These are phyloP conservation scores for Aphelinus certus DNA, from an alignment of 1,140 invertebrate genomes.

Conservation along the genomic window DNA sequence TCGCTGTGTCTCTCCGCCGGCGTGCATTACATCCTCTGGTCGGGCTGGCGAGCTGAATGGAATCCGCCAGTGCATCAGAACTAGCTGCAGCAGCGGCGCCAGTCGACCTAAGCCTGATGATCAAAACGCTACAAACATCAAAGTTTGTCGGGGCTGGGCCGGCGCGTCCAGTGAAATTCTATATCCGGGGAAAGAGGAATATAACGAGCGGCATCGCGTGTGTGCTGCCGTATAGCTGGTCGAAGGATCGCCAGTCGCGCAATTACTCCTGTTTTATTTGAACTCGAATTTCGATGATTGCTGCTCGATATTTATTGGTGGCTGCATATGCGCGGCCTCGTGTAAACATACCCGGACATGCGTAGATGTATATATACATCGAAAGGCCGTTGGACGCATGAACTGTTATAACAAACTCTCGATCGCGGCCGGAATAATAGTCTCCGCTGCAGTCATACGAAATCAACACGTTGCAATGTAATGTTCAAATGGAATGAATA, in stretches of 20 bases:
- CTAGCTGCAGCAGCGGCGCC: background rate
- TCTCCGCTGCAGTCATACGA: too few relatives aligned
- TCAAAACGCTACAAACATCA: conserved; percentile 27
- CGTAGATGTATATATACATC: too few relatives aligned
- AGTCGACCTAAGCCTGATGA: background rate
- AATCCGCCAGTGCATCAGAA: too few relatives aligned
- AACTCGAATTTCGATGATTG: background rate
- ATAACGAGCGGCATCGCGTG: background rate
- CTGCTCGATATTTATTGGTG: background rate
- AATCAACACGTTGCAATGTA: too few relatives aligned
- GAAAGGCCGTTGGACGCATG: too few relatives aligned
- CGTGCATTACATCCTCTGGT: too few relatives aligned
- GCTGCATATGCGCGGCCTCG: background rate
- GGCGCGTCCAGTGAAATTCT: conserved; percentile 10
- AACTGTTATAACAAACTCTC: too few relatives aligned
- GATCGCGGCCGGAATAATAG: too few relatives aligned
- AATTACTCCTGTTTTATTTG: conserved; percentile 26
- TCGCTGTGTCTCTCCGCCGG: background rate
- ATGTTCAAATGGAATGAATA: too few relatives aligned
- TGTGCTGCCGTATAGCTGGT: background rate
- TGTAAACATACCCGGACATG: background rate
- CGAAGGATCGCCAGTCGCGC: background rate
- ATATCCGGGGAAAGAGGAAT: background rate
- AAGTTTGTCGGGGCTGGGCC: conserved; percentile 14
- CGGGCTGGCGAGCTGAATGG: too few relatives aligned